Percentiles rank a stretch among this genome's conserved stretches.
Conservation (phyloP, 2,113 vertebrate species). For the Terrapene triunguis region DNA sequence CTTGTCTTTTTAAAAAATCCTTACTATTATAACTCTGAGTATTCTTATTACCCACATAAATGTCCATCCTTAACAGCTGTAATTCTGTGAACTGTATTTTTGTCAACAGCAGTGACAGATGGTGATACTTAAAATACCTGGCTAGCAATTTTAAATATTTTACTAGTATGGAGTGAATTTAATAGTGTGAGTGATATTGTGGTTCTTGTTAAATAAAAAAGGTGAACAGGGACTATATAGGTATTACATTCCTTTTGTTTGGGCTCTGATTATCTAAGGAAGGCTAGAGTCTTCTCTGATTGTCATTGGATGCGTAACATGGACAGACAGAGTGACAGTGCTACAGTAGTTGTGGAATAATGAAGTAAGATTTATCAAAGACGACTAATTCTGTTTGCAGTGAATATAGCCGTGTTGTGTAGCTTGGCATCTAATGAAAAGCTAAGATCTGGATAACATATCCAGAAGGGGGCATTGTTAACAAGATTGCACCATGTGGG, state of each 20-base stretch:
- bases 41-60: not conserved
- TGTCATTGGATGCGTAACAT: not conserved
- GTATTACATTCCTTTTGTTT: not conserved
- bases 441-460: not conserved
- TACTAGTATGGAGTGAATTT: not conserved
- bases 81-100: not conserved
- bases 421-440: not conserved
- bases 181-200: not conserved
- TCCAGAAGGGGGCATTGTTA: not conserved
- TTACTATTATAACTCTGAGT: not conserved
- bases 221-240: not conserved
- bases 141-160: not conserved
- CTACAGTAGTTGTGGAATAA: not conserved
- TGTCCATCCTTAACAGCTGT: not conserved
- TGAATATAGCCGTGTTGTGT: not conserved
- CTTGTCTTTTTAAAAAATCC: not conserved
- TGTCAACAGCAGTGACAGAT: not conserved
- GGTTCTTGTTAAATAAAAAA: not conserved
- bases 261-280: not conserved
- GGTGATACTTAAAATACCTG: not conserved
- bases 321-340: not conserved
- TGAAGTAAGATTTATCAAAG: not conserved
- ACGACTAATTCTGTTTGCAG: not conserved
- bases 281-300: not conserved
- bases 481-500: not conserved